These are phyloP conservation scores for Pogoniulus pusillus DNA, from an alignment of 2,797 vertebrate genomes.

Conservation along the genomic window DNA sequence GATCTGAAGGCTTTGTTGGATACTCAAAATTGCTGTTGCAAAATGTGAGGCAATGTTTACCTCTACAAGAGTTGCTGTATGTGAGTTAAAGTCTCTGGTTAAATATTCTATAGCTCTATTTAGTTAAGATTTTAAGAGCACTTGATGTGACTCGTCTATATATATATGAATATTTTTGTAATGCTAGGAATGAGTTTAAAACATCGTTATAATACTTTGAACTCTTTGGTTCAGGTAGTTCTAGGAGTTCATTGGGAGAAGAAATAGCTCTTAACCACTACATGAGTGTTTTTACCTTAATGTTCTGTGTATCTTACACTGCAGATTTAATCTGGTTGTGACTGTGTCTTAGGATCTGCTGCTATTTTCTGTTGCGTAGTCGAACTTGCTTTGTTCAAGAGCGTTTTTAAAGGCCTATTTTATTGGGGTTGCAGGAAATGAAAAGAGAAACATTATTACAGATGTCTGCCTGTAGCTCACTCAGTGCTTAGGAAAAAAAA, in stretches of 20 bases:
- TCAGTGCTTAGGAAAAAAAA: background rate
- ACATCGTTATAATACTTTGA: constrained; percentile 26
- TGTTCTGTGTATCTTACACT: constrained; percentile 3
- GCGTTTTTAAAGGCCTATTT: constrained; percentile 11
- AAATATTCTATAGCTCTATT: constrained; percentile 58
- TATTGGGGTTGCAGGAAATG: constrained; percentile 34
- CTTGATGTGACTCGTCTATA: constrained; percentile 37
- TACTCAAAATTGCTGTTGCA: constrained; percentile 35
- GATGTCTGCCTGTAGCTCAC: background rate
- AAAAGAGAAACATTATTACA: constrained; percentile 38
- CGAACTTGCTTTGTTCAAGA: background rate
- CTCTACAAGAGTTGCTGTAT: constrained; percentile 57
- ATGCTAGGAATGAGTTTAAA: constrained; percentile 40
- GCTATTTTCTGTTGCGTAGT: constrained; percentile 30
- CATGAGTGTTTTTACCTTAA: constrained; percentile 36
- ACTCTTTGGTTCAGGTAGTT: background rate
- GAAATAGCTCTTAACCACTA: constrained; percentile 25
- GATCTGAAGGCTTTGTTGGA: background rate
- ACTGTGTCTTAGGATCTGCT: constrained; percentile 47
- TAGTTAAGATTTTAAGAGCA: constrained; percentile 51
- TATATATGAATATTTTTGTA: constrained; percentile 51
- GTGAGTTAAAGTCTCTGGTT: constrained; percentile 34
- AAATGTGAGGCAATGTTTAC: constrained; percentile 63
- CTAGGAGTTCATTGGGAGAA: constrained; percentile 4
- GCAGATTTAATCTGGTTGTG: constrained; percentile 30